phyloP scores from a whole-genome alignment of 1,140 invertebrate species.

The Papilio polyxenes region DNA sequence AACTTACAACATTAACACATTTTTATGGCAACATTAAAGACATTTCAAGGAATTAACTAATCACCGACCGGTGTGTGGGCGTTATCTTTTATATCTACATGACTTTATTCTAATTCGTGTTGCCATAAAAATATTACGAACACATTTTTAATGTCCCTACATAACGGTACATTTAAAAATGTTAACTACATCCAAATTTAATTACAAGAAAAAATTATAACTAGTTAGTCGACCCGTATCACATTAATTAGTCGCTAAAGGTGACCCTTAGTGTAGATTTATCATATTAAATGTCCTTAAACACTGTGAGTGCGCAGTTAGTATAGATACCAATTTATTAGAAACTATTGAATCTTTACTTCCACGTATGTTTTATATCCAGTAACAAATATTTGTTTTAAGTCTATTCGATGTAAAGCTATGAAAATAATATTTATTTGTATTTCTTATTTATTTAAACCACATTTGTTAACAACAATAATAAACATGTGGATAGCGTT shows the following conservation, averaged over 20 bases:
- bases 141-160: conserved; percentile 8
- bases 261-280: no score
- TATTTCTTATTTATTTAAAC: background rate
- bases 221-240: background rate
- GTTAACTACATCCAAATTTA: background rate
- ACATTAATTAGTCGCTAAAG: no score
- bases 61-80: conserved; percentile 4
- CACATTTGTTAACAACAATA: background rate
- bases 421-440: background rate
- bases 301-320: background rate
- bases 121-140: conserved; percentile 15
- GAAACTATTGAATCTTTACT: background rate
- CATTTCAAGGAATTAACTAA: conserved; percentile 24
- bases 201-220: background rate
- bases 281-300: no score
- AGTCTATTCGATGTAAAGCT: background rate
- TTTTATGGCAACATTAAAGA: conserved; percentile 22
- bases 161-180: background rate
- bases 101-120: conserved; percentile 29
- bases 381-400: conserved; percentile 4
- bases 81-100: conserved; percentile 24
- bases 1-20: conserved; percentile 10
- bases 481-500: conserved; percentile 8
- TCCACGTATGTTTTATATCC: background rate
- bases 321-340: background rate